Evolutionary conservation across 2,113 vertebrate genomes (phyloP).

Genomic region (Variabilichromis moorii): DNA sequence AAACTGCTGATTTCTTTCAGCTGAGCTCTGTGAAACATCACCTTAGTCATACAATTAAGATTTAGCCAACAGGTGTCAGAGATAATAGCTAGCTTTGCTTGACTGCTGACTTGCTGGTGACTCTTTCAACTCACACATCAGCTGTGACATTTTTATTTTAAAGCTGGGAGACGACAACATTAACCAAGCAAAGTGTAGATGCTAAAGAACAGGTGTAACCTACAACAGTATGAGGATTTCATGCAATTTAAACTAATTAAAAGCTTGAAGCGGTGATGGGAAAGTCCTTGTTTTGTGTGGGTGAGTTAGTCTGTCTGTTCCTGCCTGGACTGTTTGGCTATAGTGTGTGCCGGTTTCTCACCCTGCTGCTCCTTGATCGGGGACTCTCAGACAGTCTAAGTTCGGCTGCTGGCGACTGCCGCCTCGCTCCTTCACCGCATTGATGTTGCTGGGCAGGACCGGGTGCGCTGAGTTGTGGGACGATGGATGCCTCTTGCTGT

Average conservation of each 20-base stretch:
- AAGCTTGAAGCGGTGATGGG: not conserved
- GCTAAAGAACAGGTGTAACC: not conserved
- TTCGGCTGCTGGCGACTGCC: constrained; percentile 75
- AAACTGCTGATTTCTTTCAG: not conserved
- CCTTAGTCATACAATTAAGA: not conserved
- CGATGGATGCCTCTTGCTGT: constrained; percentile 68
- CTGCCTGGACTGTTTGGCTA: not conserved
- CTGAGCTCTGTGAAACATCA: not conserved
- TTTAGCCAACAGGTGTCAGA: not conserved
- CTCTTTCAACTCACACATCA: not conserved
- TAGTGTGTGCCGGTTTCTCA: constrained; percentile 65
- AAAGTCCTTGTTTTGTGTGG: not conserved
- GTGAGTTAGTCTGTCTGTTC: not conserved
- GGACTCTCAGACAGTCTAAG: constrained; percentile 89
- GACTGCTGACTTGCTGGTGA: not conserved
- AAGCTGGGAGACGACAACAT: not conserved
- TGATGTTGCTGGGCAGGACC: constrained; percentile 74
- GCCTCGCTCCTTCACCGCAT: constrained; percentile 60
- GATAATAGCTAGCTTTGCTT: not conserved
- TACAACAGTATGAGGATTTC: not conserved
- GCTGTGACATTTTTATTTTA: not conserved
- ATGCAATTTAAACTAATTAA: not conserved
- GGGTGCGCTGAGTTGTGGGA: constrained; percentile 69
- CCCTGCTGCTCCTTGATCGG: constrained; percentile 94
- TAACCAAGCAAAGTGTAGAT: not conserved